Evolutionary conservation across 2,888 invertebrate genomes (phyloP), one percentile per base, ranked within the genome.

Genomic region (Abrostola triplasia): DNA sequence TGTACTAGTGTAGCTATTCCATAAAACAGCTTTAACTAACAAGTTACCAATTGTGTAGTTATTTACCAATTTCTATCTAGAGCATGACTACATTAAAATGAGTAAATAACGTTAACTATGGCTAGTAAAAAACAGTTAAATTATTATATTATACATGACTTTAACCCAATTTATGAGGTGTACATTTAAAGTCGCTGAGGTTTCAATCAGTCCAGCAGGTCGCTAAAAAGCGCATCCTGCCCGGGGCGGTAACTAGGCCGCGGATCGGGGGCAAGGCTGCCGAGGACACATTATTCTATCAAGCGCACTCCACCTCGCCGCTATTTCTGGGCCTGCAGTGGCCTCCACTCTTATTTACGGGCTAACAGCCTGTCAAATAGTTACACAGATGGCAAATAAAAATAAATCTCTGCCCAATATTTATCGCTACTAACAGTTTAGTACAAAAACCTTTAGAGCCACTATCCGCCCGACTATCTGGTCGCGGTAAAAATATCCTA

Each of bases 201-300:
- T 56, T 70, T 66, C 63, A 79, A 79, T 80, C 73, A 77, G 62
- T 62, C 57, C 67, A 71, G 66, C 65, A 64, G 64, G 75, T 76
- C 75, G 67, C 81, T 88, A 84, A 87, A 89, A 89, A 89, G 87
- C 86, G 86, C 88, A 92, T 93, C 92, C 93, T 93, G 91, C 85
- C 83, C 76, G 82, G 84, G 81, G 71, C 63, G 73, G 63, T 78
- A 91, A 90, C 88, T 91, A 84, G 93, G 91, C 84, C 92, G 86
- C 81, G 80, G 76, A 93, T 91, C 84, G 86, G 78, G 93, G 85
- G 77, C 94, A 93, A 94, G 94, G 94, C 85, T 92, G 88, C 69
- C 74, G 84, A 87, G 91, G 88, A 87, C 88, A 85, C 80, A 94
- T 94, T 93, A 94, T 93, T 92, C 93, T 91, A 94, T 94, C 92